A percentile compares a stretch with the other conserved stretches of the same genome.
Evolutionary conservation across 2,113 vertebrate genomes (phyloP).

Genomic region (Cacatua alba): DNA sequence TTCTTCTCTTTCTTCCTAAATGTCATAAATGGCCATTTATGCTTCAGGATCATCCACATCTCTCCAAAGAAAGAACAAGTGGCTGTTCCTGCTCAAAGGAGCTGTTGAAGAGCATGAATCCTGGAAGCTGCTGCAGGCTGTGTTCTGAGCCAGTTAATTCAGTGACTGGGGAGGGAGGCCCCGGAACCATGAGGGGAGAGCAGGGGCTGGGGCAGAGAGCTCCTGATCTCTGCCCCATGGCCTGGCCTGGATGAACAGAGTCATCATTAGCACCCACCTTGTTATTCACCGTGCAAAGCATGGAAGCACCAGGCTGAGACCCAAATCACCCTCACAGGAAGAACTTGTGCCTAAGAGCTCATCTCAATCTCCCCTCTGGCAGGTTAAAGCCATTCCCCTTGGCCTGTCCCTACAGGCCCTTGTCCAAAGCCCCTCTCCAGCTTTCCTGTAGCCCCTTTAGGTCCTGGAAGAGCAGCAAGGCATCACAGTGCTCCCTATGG

Average conservation of each 20-base stretch:
- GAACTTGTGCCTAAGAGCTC: background rate
- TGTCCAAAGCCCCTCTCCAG: background rate
- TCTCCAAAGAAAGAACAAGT: background rate
- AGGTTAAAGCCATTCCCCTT: background rate
- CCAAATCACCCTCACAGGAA: background rate
- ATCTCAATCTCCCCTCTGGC: background rate
- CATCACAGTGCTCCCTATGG: fast-evolving
- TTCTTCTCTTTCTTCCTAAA: background rate
- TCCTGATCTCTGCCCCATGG: background rate
- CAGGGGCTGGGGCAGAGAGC: background rate
- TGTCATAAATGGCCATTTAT: background rate
- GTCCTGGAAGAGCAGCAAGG: background rate
- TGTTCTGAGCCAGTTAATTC: background rate
- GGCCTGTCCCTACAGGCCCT: background rate
- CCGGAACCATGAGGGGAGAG: background rate
- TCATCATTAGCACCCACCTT: fast-evolving
- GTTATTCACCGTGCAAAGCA: fast-evolving
- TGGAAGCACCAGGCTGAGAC: background rate
- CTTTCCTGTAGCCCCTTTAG: background rate
- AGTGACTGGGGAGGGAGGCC: background rate
- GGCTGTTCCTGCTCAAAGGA: background rate
- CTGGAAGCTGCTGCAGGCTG: background rate
- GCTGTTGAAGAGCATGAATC: background rate
- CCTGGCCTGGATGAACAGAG: background rate
- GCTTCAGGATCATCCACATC: background rate